These are phyloP conservation scores for Euproctis similis DNA, from an alignment of 2,888 invertebrate genomes.

Conservation along the genomic window DNA sequence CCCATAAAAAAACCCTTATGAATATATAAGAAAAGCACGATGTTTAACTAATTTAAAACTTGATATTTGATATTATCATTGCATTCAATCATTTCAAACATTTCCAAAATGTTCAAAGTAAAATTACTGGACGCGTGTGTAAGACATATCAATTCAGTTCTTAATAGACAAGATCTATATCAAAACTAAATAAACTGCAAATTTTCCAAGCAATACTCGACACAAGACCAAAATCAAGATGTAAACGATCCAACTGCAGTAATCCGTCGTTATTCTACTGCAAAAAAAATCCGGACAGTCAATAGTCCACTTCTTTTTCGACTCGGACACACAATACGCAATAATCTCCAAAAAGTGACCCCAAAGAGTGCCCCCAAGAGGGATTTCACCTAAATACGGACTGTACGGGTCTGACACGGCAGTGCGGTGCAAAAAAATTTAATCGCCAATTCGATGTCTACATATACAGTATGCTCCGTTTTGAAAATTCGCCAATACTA, in stretches of 20 bases:
- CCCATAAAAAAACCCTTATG: no score
- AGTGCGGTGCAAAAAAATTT: constrained; percentile 45
- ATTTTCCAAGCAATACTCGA: constrained; percentile 28
- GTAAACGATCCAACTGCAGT: constrained; percentile 39
- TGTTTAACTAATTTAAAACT: no score
- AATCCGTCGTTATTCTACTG: constrained; percentile 39
- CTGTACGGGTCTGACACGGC: constrained; percentile 39
- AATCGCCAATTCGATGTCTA: constrained; percentile 44
- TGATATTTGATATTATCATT: no score
- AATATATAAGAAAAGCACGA: no score
- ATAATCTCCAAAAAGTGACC: constrained; percentile 75
- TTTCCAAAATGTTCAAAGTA: no score
- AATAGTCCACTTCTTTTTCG: constrained; percentile 59
- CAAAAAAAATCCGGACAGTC: constrained; percentile 62
- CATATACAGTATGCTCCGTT: constrained; percentile 37
- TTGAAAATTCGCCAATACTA: no score
- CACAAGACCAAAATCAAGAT: constrained; percentile 25
- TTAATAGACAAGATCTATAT: constrained; percentile 45
- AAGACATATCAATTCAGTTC: no score
- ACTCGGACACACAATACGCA: constrained; percentile 55
- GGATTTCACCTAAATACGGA: constrained; percentile 36
- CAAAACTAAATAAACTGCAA: constrained; percentile 24
- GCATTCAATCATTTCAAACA: no score
- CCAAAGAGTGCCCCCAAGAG: no score
- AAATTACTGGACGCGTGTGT: no score